Evolutionary conservation across 1,140 invertebrate genomes (phyloP), one percentile per base, ranked within the genome.

Genomic region (Lepeophtheirus salmonis): DNA sequence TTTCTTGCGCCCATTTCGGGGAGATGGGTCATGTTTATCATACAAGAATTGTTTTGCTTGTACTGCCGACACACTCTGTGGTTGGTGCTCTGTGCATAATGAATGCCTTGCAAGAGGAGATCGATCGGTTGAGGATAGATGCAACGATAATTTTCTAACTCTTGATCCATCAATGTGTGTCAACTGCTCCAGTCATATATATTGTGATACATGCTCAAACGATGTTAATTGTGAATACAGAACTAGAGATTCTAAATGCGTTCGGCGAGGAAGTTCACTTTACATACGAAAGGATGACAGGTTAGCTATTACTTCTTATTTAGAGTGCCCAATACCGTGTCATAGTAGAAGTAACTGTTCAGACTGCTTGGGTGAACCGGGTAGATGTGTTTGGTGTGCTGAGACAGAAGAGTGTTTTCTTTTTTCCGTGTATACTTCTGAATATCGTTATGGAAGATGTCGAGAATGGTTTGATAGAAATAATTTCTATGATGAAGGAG

Each of bases 371-470:
- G 82, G 84, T 60, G 82, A 84, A 64, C 78, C 80, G 48, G 87
- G 86, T 3, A 77, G 87, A 56, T 96, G 91, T 71, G 89, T 91
- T 0, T 96, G 90, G 91, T 95, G 90, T 68, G 85, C 91, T 67
- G 83, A 87, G 30, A 89, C 84, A 0, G 68, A 73, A 64, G 84
- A 89, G 67, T 96, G 91, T 69, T 90, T 95, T 68, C 85, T 86
- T 48, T 95, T 95, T 72, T 85, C 86, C 1, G 85, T 91, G 2
- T 95, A 95, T 69, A 91, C 89, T 1, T 89, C 87, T 60, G 84
- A 89, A 65, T 91, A 89, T 73, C 84, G 89, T 65, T 92, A 89
- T 72, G 89, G 89, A 0, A 75, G 86, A 61, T 96, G 91, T 67
- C 77, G 84, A 3, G 84, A 89, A 67, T 95, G 90, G 89, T 77